A percentile compares a stretch with the other conserved stretches of the same genome.
These are phyloP conservation scores for Syngnathus floridae DNA, from an alignment of 2,113 vertebrate genomes.

Conservation along the genomic window DNA sequence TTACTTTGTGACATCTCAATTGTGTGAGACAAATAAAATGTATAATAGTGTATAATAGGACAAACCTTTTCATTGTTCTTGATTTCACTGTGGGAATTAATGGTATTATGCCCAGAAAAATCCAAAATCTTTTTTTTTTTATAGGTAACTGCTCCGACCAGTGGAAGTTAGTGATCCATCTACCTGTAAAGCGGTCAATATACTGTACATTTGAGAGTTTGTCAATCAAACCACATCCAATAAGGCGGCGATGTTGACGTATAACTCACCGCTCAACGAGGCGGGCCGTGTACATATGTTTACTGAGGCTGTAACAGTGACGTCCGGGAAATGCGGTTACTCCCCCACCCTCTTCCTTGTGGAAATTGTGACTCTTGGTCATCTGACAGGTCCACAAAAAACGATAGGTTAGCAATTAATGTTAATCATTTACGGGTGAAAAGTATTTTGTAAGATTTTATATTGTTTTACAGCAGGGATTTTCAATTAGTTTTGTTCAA, in stretches of 20 bases:
- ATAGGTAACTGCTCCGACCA: neutral
- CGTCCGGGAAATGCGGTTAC: neutral
- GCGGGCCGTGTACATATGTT: neutral
- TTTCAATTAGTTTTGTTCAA: too few species aligned
- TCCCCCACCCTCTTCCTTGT: too few species aligned
- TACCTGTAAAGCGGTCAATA: neutral
- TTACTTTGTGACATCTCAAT: too few species aligned
- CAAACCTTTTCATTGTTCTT: neutral
- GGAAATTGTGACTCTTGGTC: constrained; percentile 25
- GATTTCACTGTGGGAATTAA: neutral
- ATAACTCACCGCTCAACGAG: neutral
- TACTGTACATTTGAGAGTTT: too few species aligned
- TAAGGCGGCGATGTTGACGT: neutral
- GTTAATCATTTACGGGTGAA: constrained; percentile 20
- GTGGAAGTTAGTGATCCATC: neutral
- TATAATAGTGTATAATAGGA: too few species aligned
- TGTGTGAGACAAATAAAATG: too few species aligned
- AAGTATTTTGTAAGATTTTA: neutral
- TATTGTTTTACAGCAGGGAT: neutral
- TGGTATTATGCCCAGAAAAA: neutral
- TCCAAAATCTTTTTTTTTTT: neutral
- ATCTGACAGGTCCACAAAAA: constrained; percentile 22
- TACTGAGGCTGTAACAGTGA: neutral
- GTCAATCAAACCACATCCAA: neutral
- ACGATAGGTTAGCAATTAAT: neutral